Evolutionary conservation across 2,888 invertebrate genomes (phyloP), one percentile per base, ranked within the genome.

Genomic region (Brenthis daphne): DNA sequence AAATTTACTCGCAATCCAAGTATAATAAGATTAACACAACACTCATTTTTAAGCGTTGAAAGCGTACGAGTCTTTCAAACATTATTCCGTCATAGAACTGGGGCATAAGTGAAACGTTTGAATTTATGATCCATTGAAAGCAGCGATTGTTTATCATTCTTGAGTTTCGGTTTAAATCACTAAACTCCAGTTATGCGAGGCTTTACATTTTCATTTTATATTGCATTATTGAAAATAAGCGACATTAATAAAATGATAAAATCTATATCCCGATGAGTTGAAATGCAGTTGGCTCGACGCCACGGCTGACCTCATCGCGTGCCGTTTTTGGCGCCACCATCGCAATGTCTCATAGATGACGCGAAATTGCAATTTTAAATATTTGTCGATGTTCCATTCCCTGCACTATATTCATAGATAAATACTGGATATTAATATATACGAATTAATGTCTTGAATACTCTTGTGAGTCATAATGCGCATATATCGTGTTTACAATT

Each of bases 281-380:
- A 37, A 57, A 68, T 68, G 68, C 68, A 68, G 53, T 68, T 64
- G 64, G 68, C 68, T n/a, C 16, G 47, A 48, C 65, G 66, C 69
- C 69, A 80, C 83, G 74, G 75, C 70, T 88, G 90, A 89, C 90
- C 89, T 89, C 89, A 88, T 88, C 88, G 88, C 84, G 77, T 77
- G 81, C 82, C 82, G 82, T 85, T 90, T 89, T 90, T 85, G 91
- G 89, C 91, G 90, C 90, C 90, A 89, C 85, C 77, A 80, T 82
- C 81, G 81, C 75, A 80, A 82, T 80, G 79, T 75, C 83, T 85
- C 88, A 79, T 81, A 86, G 88, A 86, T 87, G 87, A 87, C 87
- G 87, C 88, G 87, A 87, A 88, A 86, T 83, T 77, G 79, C 79
- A n/a, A 55, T 50, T 57, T 54, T 54, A 67, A 61, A 57, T 43